Evolutionary conservation across 2,888 invertebrate species (phyloP).

Genomic region (Pasiphila rectangulata): DNA sequence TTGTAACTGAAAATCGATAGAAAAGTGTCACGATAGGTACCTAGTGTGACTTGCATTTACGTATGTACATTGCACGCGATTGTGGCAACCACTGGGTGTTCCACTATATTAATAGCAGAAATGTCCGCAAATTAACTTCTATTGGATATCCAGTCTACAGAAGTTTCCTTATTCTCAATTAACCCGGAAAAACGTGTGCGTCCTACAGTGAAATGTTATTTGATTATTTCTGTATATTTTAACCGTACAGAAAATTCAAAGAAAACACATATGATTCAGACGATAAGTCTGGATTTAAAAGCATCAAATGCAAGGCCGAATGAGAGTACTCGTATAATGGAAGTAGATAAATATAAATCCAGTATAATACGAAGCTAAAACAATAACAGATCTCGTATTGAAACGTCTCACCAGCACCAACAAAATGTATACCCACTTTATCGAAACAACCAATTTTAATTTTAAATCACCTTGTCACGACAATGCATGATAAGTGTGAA

Average conservation of each 20-base stretch:
- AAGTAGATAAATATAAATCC: slow-evolving; percentile 7
- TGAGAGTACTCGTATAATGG: not conserved
- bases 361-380: slow-evolving; percentile 15
- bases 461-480: slow-evolving; percentile 43
- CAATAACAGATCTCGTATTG: slow-evolving; percentile 33
- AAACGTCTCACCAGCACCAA: slow-evolving; percentile 18
- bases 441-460: slow-evolving; percentile 34
- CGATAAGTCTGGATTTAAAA: not conserved
- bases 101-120: too few relatives aligned
- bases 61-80: not conserved
- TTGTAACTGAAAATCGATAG: not conserved
- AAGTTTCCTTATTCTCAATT: too few relatives aligned
- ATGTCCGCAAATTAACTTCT: too few relatives aligned
- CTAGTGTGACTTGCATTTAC: too few relatives aligned
- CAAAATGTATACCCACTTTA: slow-evolving; percentile 37
- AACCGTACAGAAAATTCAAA: too few relatives aligned
- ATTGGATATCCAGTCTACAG: too few relatives aligned
- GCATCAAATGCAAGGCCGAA: not conserved
- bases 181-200: too few relatives aligned
- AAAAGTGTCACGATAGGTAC: not conserved
- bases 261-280: not conserved
- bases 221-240: too few relatives aligned
- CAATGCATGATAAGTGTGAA: too few relatives aligned
- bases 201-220: too few relatives aligned
- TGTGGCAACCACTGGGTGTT: not conserved